Evolutionary conservation across 2,797 vertebrate genomes (phyloP), one percentile per base, ranked within the genome.

Genomic region (Emys orbicularis): DNA sequence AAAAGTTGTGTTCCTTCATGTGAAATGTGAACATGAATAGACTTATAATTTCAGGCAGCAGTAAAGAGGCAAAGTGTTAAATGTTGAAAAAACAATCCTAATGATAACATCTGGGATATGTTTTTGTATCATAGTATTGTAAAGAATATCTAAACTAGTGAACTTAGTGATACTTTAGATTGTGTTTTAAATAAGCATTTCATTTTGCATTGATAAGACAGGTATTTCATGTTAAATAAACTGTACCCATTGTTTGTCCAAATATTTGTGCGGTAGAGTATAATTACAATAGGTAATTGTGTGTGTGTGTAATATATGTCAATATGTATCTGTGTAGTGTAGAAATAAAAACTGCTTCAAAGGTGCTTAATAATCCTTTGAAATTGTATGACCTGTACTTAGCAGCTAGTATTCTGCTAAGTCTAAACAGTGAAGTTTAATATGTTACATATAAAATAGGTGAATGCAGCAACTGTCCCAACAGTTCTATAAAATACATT

Each of bases 81-180:
- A 86, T 97, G 74, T 96, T 98, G 98, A 96, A 98, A 99, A 98
- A 98, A 98, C 98, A 98, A 88, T 97, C 95, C 96, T 98, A 96
- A 97, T 98, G 98, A 96, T 97, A 97, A 97, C 98, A 97, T 98
- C 97, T 98, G 98, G 98, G 68, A 18, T 89, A 6, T 54, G 41
- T 16, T 96, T 95, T 31, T 84, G 92, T 97, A 93, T 97, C 96
- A 97, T 96, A 98, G 81, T 59, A 34, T 85, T 44, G 25, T 56
- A 41, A 86, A 79, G 16, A 15, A 50, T 82, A 21, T 80, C 74
- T 92, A 57, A 90, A 92, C 81, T 77, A 41, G 82, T 57, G 84
- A 89, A 21, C 53, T 83, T 68, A 61, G 34, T 61, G 89, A 41
- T 61, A 74, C 34, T 82, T 86, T 27, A 23, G 29, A 41, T 79